Percentiles rank a stretch among this genome's conserved stretches.
phyloP scores from a whole-genome alignment of 2,888 invertebrate species.

The Drosophila anomalata region DNA sequence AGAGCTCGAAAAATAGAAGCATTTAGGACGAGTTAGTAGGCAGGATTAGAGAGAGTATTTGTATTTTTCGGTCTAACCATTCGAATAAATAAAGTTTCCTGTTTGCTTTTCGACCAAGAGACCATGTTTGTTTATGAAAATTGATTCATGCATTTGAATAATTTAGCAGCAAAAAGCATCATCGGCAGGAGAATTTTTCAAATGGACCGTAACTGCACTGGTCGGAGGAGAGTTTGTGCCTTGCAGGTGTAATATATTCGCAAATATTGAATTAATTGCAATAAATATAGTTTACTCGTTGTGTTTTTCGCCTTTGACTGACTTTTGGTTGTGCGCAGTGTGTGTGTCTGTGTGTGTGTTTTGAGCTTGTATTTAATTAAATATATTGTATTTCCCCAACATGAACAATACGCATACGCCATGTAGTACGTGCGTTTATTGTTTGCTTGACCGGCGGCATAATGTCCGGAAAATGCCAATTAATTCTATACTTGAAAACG shows the following conservation, averaged over 20 bases:
- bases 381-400: slow-evolving; percentile 5
- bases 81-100: slow-evolving; percentile 22
- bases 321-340: slow-evolving; percentile 27
- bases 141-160: slow-evolving; percentile 71
- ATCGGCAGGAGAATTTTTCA: slow-evolving; percentile 32
- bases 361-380: slow-evolving; percentile 25
- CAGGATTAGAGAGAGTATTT: background rate
- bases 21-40: background rate
- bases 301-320: slow-evolving; percentile 29
- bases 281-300: slow-evolving; percentile 38
- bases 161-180: slow-evolving; percentile 51
- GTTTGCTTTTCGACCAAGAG: slow-evolving; percentile 20
- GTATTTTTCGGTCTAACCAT: slow-evolving; percentile 17
- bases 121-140: slow-evolving; percentile 67
- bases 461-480: slow-evolving; percentile 20
- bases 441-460: slow-evolving; percentile 10
- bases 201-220: slow-evolving; percentile 51
- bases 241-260: slow-evolving; percentile 57
- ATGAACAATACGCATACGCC: slow-evolving; percentile 31
- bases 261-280: slow-evolving; percentile 65
- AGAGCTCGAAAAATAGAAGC: background rate
- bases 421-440: slow-evolving; percentile 7
- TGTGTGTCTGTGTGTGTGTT: slow-evolving; percentile 4
- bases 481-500: slow-evolving; percentile 6
- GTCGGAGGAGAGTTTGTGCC: slow-evolving; percentile 46